These are phyloP conservation scores for Zele albiditarsus DNA, from an alignment of 2,888 invertebrate genomes.

Conservation along the genomic window DNA sequence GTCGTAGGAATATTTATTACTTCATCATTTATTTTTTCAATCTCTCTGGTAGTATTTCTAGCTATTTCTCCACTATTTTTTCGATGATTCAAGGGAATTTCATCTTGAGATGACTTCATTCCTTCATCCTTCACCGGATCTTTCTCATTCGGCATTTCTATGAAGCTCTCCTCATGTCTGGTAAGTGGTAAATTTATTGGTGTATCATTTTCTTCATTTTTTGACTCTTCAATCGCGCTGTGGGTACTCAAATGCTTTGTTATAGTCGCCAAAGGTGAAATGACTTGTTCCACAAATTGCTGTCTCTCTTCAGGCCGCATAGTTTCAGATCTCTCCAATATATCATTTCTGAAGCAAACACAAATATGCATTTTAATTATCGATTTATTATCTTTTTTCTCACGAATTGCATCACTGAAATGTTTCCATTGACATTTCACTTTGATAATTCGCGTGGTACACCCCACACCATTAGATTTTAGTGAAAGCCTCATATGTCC, in stretches of 20 bases:
- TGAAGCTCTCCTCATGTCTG: slow-evolving; percentile 55
- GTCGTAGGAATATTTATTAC: slow-evolving; percentile 18
- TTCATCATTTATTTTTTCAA: slow-evolving; percentile 24
- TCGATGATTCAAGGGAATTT: slow-evolving; percentile 47
- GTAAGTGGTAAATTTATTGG: slow-evolving; percentile 40
- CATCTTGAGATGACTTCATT: slow-evolving; percentile 17
- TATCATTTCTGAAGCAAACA: slow-evolving; percentile 59
- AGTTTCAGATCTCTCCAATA: slow-evolving; percentile 58
- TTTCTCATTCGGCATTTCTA: slow-evolving; percentile 46
- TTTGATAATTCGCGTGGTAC: slow-evolving; percentile 13
- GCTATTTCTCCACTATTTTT: slow-evolving; percentile 26
- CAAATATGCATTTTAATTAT: neutral
- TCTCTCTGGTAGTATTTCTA: slow-evolving; percentile 46
- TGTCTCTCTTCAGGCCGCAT: slow-evolving; percentile 56
- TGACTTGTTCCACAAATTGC: slow-evolving; percentile 58
- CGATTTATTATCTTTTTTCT: slow-evolving; percentile 21
- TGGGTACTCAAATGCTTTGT: slow-evolving; percentile 64
- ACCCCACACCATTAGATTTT: slow-evolving; percentile 31
- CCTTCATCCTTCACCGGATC: slow-evolving; percentile 39
- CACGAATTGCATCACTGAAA: slow-evolving; percentile 30
- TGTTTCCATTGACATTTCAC: slow-evolving; percentile 41
- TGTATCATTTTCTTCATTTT: slow-evolving; percentile 47
- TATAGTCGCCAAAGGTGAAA: slow-evolving; percentile 63
- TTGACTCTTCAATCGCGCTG: slow-evolving; percentile 58
- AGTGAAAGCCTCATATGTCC: slow-evolving; percentile 39